Evolutionary conservation across 1,140 invertebrate species (phyloP).

Genomic region (Zaprionus ghesquierei): DNA sequence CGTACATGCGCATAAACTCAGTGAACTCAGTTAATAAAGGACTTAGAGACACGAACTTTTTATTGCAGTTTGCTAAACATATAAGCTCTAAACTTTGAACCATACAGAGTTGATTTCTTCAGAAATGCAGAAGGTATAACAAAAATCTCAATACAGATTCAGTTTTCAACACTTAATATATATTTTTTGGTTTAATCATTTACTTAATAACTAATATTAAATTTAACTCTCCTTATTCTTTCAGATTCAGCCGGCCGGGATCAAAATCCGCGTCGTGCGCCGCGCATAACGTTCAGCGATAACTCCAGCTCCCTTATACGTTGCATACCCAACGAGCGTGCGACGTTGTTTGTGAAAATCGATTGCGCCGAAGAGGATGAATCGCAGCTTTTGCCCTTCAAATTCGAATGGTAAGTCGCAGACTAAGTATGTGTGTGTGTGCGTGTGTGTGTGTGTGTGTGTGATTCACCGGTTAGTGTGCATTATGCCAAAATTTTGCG

Average conservation of each 20-base stretch:
- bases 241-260: constrained; percentile 55
- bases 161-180: background rate
- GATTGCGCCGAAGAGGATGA: constrained; percentile 76
- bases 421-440: constrained; percentile 10
- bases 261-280: constrained; percentile 5
- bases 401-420: constrained; percentile 81
- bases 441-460: constrained; percentile 6
- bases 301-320: constrained; percentile 77
- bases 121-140: background rate
- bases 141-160: too few relatives aligned
- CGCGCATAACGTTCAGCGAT: constrained; percentile 74
- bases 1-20: background rate
- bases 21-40: background rate
- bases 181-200: background rate
- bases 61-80: background rate
- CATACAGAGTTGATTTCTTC: background rate
- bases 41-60: background rate
- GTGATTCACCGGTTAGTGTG: constrained; percentile 59
- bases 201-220: background rate
- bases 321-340: constrained; percentile 78
- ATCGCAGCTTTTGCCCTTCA: constrained; percentile 71
- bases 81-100: background rate
- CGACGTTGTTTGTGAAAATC: constrained; percentile 81
- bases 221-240: background rate
- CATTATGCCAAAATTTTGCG: constrained; percentile 67